Evolutionary conservation across 2,888 invertebrate genomes (phyloP).

Genomic region (Andrena dorsata): DNA sequence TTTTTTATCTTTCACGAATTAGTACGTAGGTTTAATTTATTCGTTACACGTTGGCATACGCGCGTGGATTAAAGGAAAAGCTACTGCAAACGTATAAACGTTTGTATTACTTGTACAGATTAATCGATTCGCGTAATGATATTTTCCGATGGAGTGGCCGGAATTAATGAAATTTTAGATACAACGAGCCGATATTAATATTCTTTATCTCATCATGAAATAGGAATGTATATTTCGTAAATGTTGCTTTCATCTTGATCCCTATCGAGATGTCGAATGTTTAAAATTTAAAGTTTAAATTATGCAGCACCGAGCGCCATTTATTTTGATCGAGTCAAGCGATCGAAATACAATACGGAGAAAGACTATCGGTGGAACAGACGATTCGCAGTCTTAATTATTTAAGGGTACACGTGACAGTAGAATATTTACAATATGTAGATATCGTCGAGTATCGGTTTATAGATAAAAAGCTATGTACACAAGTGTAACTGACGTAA

Average conservation of each 20-base stretch:
- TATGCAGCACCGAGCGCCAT: constrained; percentile 42
- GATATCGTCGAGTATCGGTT: constrained; percentile 41
- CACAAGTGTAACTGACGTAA: constrained; percentile 1
- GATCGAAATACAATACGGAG: constrained; percentile 23
- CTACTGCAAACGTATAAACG: background rate
- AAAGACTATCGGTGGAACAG: constrained; percentile 25
- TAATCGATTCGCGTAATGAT: constrained; percentile 13
- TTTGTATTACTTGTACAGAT: constrained; percentile 16
- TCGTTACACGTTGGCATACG: constrained; percentile 6
- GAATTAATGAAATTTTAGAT: constrained; percentile 23
- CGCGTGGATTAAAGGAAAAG: background rate
- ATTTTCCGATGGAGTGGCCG: background rate
- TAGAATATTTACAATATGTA: constrained; percentile 46
- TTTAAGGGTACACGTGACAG: constrained; percentile 21
- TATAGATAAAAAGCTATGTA: constrained; percentile 25
- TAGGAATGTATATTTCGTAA: constrained; percentile 6
- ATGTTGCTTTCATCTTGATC: background rate
- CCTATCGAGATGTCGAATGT: background rate
- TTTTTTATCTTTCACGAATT: background rate
- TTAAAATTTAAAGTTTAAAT: background rate
- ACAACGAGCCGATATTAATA: background rate
- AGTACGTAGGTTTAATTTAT: constrained; percentile 47
- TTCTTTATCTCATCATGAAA: background rate
- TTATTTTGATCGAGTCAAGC: constrained; percentile 40
- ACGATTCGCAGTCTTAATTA: constrained; percentile 12